Conservation (phyloP, 2,797 vertebrate species). For the Staurois parvus region DNA sequence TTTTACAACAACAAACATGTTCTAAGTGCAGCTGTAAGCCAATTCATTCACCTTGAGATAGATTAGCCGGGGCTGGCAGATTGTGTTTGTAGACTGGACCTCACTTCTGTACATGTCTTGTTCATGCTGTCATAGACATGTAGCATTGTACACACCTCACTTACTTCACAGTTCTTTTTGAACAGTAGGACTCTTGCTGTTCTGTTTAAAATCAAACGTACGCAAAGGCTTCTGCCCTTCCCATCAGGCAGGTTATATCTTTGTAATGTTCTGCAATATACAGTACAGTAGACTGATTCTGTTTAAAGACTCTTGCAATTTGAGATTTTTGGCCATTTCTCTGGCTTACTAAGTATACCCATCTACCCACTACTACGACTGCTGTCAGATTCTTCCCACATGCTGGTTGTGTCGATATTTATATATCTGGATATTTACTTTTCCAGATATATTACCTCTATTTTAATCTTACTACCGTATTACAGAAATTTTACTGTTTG, state of each 20-base stretch:
- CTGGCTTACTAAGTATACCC: too few relatives aligned
- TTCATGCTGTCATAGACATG: background rate
- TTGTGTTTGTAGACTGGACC: conserved; percentile 7
- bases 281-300: background rate
- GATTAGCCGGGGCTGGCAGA: background rate
- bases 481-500: too few relatives aligned
- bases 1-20: conserved; percentile 31
- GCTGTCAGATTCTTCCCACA: too few relatives aligned
- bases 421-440: too few relatives aligned
- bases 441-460: too few relatives aligned
- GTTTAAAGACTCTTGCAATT: too few relatives aligned
- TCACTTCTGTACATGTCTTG: background rate
- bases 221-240: background rate
- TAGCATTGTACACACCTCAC: background rate
- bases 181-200: background rate
- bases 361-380: too few relatives aligned
- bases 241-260: background rate
- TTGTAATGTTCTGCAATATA: background rate
- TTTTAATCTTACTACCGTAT: too few relatives aligned
- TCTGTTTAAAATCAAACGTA: background rate
- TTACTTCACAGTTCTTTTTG: background rate
- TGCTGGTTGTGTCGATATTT: too few relatives aligned
- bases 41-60: background rate
- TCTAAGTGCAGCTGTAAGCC: conserved; percentile 1
- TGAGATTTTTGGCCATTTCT: too few relatives aligned